Conservation (phyloP, 1,140 invertebrate species). For the Dreissena rostriformis region DNA sequence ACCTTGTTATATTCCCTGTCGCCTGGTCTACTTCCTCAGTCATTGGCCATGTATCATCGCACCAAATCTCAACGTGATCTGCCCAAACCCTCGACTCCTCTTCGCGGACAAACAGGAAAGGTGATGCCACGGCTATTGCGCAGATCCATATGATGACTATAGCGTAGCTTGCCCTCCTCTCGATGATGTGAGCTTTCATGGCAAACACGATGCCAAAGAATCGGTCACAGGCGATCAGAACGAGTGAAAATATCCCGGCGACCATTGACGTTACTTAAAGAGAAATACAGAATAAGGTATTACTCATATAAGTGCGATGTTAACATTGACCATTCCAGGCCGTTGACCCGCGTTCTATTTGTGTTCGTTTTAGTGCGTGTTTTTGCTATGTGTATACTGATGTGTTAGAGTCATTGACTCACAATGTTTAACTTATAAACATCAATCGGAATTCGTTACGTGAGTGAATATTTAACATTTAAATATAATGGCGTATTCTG, state of each 20-base stretch:
- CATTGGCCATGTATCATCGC: slow-evolving; percentile 76
- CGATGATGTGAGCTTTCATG: slow-evolving; percentile 79
- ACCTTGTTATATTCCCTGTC: slow-evolving; percentile 38
- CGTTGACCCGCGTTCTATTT: too few relatives aligned
- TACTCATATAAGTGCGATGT: too few relatives aligned
- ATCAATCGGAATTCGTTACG: too few relatives aligned
- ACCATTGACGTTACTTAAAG: slow-evolving; percentile 81
- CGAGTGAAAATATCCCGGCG: slow-evolving; percentile 83
- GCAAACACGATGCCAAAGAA: slow-evolving; percentile 81
- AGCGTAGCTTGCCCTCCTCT: slow-evolving; percentile 76
- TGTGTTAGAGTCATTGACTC: too few relatives aligned
- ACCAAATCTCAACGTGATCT: slow-evolving; percentile 78
- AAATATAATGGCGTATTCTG: too few relatives aligned
- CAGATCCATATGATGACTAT: slow-evolving; percentile 82
- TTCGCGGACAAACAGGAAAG: slow-evolving; percentile 76
- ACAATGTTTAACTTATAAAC: too few relatives aligned
- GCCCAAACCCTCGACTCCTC: slow-evolving; percentile 71
- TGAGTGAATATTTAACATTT: too few relatives aligned
- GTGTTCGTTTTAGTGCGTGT: too few relatives aligned
- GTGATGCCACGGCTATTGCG: slow-evolving; percentile 79
- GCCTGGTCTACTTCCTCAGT: slow-evolving; percentile 39
- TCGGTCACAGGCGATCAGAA: slow-evolving; percentile 83
- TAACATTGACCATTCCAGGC: too few relatives aligned
- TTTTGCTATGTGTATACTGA: too few relatives aligned
- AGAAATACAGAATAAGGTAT: neutral